Evolutionary conservation across 92 coral and sea anemone genomes (phyloP).

Genomic region (Siderastrea siderea): DNA sequence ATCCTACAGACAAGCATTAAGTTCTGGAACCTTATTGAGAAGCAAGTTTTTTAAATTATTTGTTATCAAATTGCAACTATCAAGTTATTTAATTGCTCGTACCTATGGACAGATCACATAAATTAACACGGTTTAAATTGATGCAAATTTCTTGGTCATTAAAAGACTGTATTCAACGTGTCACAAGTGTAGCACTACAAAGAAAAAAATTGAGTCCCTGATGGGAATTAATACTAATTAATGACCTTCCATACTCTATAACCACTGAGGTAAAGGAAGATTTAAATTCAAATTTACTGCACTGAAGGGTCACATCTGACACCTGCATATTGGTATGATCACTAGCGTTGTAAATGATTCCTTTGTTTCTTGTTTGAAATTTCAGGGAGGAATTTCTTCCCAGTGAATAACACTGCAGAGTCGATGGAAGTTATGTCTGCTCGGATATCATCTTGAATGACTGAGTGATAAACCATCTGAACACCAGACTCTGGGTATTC

Average conservation of each 20-base stretch:
- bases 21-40: too few species aligned
- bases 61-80: too few species aligned
- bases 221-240: not conserved
- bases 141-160: too few species aligned
- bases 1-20: too few species aligned
- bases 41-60: too few species aligned
- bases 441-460: constrained; percentile 66
- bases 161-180: too few species aligned
- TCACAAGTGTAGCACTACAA: too few species aligned
- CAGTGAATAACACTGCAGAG: constrained; percentile 67
- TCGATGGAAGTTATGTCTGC: constrained; percentile 76
- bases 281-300: not conserved
- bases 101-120: too few species aligned
- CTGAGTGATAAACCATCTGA: not conserved
- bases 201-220: not conserved
- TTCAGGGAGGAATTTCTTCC: constrained; percentile 80
- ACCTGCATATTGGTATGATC: not conserved
- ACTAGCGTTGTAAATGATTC: not conserved
- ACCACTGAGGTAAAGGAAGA: not conserved
- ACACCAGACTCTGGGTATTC: not conserved
- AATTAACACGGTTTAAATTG: too few species aligned
- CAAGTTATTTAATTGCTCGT: too few species aligned
- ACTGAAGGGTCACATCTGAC: not conserved
- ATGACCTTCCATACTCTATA: not conserved
- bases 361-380: not conserved